Evolutionary conservation across 2,797 vertebrate genomes (phyloP).

Genomic region (Anguilla anguilla): DNA sequence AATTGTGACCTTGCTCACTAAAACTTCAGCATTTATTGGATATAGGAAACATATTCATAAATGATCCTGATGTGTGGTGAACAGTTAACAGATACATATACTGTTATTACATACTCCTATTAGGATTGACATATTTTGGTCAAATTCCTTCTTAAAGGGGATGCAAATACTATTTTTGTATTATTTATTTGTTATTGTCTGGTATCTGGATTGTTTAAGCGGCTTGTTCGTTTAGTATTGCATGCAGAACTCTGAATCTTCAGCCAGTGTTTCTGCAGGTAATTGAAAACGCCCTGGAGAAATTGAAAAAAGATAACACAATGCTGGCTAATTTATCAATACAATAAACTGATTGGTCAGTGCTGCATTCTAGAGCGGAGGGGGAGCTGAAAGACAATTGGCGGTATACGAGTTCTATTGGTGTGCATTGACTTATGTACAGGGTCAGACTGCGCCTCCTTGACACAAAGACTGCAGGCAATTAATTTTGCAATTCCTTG

Average conservation of each 20-base stretch:
- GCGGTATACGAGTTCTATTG: neutral
- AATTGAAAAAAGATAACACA: constrained; percentile 27
- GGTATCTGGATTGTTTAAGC: neutral
- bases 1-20: neutral
- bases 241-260: neutral
- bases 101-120: too few relatives aligned
- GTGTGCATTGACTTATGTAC: constrained; percentile 3
- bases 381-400: neutral
- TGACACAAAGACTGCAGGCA: constrained; percentile 36
- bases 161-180: constrained; percentile 17
- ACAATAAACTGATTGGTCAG: constrained; percentile 33
- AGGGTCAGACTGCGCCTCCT: constrained; percentile 1
- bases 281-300: constrained; percentile 13
- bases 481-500: constrained; percentile 39
- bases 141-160: neutral
- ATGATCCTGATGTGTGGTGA: neutral
- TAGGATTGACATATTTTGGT: neutral
- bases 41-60: neutral
- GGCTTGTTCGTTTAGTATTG: constrained; percentile 20
- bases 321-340: constrained; percentile 26
- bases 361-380: neutral
- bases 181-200: neutral
- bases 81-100: too few relatives aligned
- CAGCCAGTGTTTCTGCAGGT: neutral
- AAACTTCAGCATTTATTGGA: neutral